Base-by-base conservation (phyloP, 2,797 vertebrate species). In the Ptychobarbus kaznakovi region DNA sequence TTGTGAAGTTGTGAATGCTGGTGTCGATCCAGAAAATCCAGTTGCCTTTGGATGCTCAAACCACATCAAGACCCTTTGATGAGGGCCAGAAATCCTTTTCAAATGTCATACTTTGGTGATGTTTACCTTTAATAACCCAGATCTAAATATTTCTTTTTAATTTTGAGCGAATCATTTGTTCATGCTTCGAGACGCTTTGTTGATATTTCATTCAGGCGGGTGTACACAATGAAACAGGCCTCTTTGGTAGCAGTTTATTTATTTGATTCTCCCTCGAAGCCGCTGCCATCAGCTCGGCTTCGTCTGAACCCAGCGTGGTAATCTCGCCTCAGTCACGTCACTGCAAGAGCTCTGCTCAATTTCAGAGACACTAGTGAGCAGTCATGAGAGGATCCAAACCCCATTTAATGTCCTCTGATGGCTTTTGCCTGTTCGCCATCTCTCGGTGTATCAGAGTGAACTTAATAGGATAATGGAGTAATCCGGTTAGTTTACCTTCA, bases 391-490 rank as follows among this genome's bases (percentile, higher is more conserved):
- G 86, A 89, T 88, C 90, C 90, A 73, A 87, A 88, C 87, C 90
- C 81, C 80, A 90, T 94, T 93, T 94, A 92, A 94, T 93, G 93
- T 92, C 88, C 90, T 92, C 89, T 93, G 92, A 94, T 91, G 89
- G 92, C 89, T 89, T 90, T 89, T 85, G 89, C 79, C 90, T 93
- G 90, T 89, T 93, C 91, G 93, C 91, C 92, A 93, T 93, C 92
- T 92, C 81, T 83, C 89, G 84, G 84, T 88, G 88, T 91, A 92
- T 93, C 92, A 89, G 92, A 93, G 91, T 92, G 90, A 89, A 88
- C 91, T 88, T 94, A 94, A 94, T 92, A 91, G 91, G 90, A 94
- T 93, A 93, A 94, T 93, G 92, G 91, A 89, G 88, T 93, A 87
- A 92, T 93, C 92, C 93, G 87, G 87, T 89, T 84, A 86, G 87